phyloP scores from a whole-genome alignment of 1,140 invertebrate species.

The Megathymus violae region DNA sequence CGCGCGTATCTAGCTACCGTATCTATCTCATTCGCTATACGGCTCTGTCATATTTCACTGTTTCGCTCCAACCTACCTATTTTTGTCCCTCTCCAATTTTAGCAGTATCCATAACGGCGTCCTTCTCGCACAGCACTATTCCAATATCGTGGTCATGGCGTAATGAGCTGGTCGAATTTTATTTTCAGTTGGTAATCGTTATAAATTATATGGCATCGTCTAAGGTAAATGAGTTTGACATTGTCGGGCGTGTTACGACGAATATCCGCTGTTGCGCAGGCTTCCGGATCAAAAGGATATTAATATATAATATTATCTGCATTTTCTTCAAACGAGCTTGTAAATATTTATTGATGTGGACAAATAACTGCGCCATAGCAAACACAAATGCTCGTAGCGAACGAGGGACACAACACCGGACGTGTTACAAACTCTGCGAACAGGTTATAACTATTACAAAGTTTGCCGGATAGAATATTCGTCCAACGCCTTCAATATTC shows the following conservation, averaged over 20 bases:
- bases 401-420: not conserved
- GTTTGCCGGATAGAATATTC: too few species aligned
- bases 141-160: slow-evolving; percentile 64
- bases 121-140: slow-evolving; percentile 55
- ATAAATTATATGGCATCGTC: slow-evolving; percentile 66
- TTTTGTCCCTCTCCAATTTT: slow-evolving; percentile 52
- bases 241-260: slow-evolving; percentile 29
- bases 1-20: slow-evolving; percentile 78
- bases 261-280: slow-evolving; percentile 27
- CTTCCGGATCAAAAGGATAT: slow-evolving; percentile 31
- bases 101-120: slow-evolving; percentile 44
- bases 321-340: slow-evolving; percentile 21
- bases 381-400: not conserved
- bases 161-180: slow-evolving; percentile 75
- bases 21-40: slow-evolving; percentile 75
- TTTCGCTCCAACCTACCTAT: slow-evolving; percentile 51
- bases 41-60: slow-evolving; percentile 60
- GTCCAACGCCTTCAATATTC: too few species aligned
- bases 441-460: not conserved
- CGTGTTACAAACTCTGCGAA: not conserved
- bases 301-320: slow-evolving; percentile 25
- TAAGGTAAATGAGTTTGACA: slow-evolving; percentile 43
- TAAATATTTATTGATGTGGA: slow-evolving; percentile 22
- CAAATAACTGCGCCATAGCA: slow-evolving; percentile 1
- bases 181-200: slow-evolving; percentile 72